Evolutionary conservation across 1,140 invertebrate species (phyloP), one percentile per base, ranked within the genome.

Genomic region (Drosophila nigromelanica): DNA sequence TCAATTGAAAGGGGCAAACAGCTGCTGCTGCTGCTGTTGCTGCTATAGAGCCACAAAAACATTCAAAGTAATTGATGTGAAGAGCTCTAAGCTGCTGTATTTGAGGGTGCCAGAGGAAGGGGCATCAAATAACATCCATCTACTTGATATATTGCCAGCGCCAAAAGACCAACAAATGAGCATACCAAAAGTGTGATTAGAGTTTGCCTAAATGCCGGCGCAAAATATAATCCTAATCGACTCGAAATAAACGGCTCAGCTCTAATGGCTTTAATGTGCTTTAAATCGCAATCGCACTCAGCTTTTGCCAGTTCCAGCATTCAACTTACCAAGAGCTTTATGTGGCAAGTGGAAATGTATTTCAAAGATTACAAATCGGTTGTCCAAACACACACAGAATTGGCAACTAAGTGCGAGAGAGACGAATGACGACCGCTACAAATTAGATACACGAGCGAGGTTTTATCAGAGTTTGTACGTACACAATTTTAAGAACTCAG

Each of bases 61-160:
- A 75, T 77, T 87, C 67, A 86, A 78, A 78, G 83, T 87, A 89
- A 87, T 87, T 87, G 82, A 89, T 87, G 81, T 82, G 71, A 85
- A 67, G 51, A 61, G 64, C 64, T 69, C 48, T 47, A 54, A 59
- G 54, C 39, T 48, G 35, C 69, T 5, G 39, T 45, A 3, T 21
- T 45, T 21, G 33, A 30, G 48, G n/a, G 27, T 51, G 54, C 58
- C 48, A 40, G 27, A 60, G 55, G 56, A 45, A 60, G 63, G 61
- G 47, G 15, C 71, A 47, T 60, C 63, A 59, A 73, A 67, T 48
- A 67, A 67, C 63, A 67, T 67, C 48, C 70, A 73, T 73, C 48
- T 73, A 42, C 21, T 60, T 73, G 63, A 73, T 73, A 59, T 59
- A 67, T 73, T 39, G 63, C 47, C 35, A 33, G 54, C 54, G 21